phyloP scores from a whole-genome alignment of 2,888 invertebrate species.

The Rhorus exstirpatorius region DNA sequence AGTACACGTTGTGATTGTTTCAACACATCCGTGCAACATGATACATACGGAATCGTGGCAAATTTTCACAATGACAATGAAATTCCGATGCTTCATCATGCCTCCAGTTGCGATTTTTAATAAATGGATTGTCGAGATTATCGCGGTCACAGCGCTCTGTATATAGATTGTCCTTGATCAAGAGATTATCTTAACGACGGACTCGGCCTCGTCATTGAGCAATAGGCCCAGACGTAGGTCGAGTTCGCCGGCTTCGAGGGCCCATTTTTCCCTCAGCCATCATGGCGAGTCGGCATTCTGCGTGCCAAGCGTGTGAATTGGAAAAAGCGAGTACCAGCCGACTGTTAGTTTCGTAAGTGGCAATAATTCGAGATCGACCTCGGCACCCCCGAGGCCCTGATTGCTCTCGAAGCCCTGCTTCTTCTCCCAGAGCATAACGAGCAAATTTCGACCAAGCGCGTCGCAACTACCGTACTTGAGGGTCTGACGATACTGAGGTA shows the following conservation, averaged over 20 bases:
- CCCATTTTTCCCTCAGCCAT: slow-evolving; percentile 86
- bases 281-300: slow-evolving; percentile 88
- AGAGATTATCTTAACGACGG: slow-evolving; percentile 83
- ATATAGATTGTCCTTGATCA: slow-evolving; percentile 76
- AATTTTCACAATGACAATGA: too few relatives aligned
- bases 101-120: too few relatives aligned
- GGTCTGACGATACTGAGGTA: slow-evolving; percentile 95
- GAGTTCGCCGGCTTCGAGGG: slow-evolving; percentile 84
- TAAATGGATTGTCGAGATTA: too few relatives aligned
- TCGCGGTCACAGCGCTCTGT: too few relatives aligned
- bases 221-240: slow-evolving; percentile 83
- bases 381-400: slow-evolving; percentile 92
- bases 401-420: slow-evolving; percentile 96
- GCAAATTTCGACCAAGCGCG: slow-evolving; percentile 92
- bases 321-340: slow-evolving; percentile 97
- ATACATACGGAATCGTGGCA: too few relatives aligned
- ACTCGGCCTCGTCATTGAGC: slow-evolving; percentile 83
- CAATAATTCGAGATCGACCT: slow-evolving; percentile 94
- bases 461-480: slow-evolving; percentile 92
- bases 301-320: slow-evolving; percentile 93
- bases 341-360: slow-evolving; percentile 93
- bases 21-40: too few relatives aligned
- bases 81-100: too few relatives aligned
- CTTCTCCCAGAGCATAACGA: slow-evolving; percentile 97
- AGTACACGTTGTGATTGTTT: too few relatives aligned